Percentiles rank a stretch among this genome's conserved stretches.
Evolutionary conservation across 1,140 invertebrate species (phyloP).

Genomic region (Copidosoma floridanum): DNA sequence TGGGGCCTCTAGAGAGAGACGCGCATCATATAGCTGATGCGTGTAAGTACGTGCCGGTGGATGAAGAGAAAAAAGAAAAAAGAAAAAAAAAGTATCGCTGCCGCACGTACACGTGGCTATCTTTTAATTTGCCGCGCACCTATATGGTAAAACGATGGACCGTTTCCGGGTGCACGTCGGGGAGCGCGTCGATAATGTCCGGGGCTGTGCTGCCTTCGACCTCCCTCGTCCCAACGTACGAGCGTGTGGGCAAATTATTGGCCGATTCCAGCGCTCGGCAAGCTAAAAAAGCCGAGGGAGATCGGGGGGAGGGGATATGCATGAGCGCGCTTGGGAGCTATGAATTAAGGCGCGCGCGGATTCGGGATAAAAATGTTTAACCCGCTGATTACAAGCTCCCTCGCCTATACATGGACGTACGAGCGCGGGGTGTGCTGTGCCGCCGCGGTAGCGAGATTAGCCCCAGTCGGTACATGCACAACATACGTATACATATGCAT

Average conservation of each 20-base stretch:
- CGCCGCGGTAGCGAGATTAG: too few relatives aligned
- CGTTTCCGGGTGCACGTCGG: constrained; percentile 6
- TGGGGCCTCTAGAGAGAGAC: background rate
- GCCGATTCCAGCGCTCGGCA: too few relatives aligned
- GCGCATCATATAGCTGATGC: background rate
- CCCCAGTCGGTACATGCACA: too few relatives aligned
- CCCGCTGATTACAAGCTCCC: too few relatives aligned
- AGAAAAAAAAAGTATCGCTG: too few relatives aligned
- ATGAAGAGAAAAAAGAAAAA: too few relatives aligned
- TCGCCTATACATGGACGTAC: too few relatives aligned
- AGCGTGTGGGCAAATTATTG: constrained; percentile 1
- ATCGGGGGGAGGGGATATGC: background rate
- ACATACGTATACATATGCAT: too few relatives aligned
- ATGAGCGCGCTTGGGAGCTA: background rate
- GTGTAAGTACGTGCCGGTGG: too few relatives aligned
- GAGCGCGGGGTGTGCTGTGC: too few relatives aligned
- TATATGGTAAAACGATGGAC: background rate
- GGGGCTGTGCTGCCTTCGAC: background rate
- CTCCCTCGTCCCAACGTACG: background rate
- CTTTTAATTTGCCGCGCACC: constrained; percentile 14
- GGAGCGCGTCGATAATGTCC: background rate
- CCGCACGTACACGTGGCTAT: background rate
- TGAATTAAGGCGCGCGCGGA: background rate
- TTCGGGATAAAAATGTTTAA: background rate
- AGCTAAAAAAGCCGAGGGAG: too few relatives aligned